Conservation (phyloP, 2,113 vertebrate genomes). For the Pithys albifrons region DNA sequence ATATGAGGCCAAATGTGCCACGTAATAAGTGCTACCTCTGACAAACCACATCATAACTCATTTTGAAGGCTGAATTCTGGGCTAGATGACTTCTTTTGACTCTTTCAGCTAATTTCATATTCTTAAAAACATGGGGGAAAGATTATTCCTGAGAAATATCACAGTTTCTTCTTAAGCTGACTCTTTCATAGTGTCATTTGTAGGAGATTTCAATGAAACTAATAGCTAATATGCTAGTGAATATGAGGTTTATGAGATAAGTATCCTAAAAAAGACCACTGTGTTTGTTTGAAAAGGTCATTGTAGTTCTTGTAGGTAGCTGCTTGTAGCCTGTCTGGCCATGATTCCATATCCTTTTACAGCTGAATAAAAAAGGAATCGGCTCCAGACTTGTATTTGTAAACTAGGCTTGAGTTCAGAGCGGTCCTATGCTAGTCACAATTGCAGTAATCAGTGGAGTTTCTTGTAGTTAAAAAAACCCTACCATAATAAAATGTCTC, state of each 20-base stretch:
- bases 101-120: neutral
- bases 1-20: neutral
- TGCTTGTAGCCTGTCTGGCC: neutral
- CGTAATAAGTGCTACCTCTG: neutral
- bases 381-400: neutral
- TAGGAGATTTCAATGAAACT: neutral
- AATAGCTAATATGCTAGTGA: neutral
- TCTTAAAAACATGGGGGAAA: neutral
- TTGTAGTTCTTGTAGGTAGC: neutral
- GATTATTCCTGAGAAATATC: neutral
- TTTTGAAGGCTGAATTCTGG: neutral
- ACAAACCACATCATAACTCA: neutral
- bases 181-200: neutral
- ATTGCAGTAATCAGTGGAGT: neutral
- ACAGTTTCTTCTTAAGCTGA: neutral
- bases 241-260: neutral
- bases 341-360: neutral
- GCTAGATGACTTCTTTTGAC: neutral
- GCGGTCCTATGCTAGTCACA: neutral
- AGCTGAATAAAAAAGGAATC: neutral
- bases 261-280: neutral
- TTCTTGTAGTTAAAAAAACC: neutral
- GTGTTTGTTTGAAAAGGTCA: neutral
- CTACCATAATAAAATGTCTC: neutral
- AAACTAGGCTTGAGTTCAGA: neutral